These are phyloP conservation scores for Anthonomus grandis DNA, from an alignment of 1,140 invertebrate genomes.

Conservation along the genomic window DNA sequence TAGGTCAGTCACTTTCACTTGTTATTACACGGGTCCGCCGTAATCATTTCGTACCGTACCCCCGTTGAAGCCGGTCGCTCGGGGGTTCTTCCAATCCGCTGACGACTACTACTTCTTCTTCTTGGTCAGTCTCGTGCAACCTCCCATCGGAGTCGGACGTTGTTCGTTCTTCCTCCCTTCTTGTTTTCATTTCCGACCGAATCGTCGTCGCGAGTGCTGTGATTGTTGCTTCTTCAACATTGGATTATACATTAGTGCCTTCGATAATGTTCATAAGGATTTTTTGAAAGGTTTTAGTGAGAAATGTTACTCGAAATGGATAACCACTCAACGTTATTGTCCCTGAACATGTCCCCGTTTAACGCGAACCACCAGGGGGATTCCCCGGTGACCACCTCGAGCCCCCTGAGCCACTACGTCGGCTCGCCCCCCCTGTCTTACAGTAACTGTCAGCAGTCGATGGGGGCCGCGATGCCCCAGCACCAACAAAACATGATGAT, in stretches of 20 bases:
- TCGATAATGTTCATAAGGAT: conserved; percentile 3
- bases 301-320: conserved; percentile 79
- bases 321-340: conserved; percentile 72
- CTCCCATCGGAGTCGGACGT: conserved; percentile 1
- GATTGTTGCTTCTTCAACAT: not conserved
- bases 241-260: conserved; percentile 6
- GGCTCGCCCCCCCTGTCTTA: conserved; percentile 56
- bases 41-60: conserved; percentile 63
- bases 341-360: conserved; percentile 78
- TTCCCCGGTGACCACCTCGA: conserved; percentile 52
- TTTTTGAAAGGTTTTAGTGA: conserved; percentile 20
- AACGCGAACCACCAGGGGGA: conserved; percentile 64
- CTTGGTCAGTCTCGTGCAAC: conserved; percentile 22
- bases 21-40: conserved; percentile 57
- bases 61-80: conserved; percentile 51
- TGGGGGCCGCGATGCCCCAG: conserved; percentile 35
- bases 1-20: conserved; percentile 68
- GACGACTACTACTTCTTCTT: not conserved
- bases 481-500: conserved; percentile 52
- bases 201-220: conserved; percentile 17
- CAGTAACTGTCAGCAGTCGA: conserved; percentile 40
- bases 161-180: not conserved
- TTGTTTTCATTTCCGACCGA: conserved; percentile 3
- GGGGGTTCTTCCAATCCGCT: conserved; percentile 26
- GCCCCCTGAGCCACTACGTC: conserved; percentile 53